Base-by-base conservation (phyloP, 2,888 invertebrate species). In the Epirrhoe alternata region DNA sequence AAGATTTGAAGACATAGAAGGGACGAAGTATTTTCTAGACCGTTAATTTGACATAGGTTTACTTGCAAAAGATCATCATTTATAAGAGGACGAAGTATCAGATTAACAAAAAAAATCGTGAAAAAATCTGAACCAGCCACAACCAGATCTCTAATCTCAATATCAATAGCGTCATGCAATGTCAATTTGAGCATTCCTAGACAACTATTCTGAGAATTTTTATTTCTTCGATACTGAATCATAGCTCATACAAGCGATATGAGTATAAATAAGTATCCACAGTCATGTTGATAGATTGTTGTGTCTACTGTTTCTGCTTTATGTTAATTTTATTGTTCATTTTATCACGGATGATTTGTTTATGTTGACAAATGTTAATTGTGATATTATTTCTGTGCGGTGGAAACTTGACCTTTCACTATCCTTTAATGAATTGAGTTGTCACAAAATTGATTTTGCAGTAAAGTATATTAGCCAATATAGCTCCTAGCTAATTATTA, bases 301-400 rank as follows among this genome's bases (percentile, higher is more conserved):
- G 55, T 59, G 62, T 66, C 66, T 66, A 55, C 62, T 51, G 62
- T 51, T 52, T 38, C 55, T 67, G 62, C 59, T 63, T 67, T 63
- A 55, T 63, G 47, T 51, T 60, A 55, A 63, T 63, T 62, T 67
- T 52, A 60, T 52, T 55, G 38, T 24, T 42, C 58, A 24, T 58
- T 38, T 58, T 50, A 54, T 59, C 53, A 49, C 38, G 59, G 54
- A 64, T 49, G 55, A 58, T 61, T 61, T 58, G 56, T 57, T 54
- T 56, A 53, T 38, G 58, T 51, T 47, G 63, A 38, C 35, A 55
- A 59, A 14, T 35, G 35, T 42, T 31, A 47, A 57, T 45, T 50
- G 45, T 51, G 14, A 30, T 59, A 50, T 54, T 51, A 55, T 58
- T 58, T 45, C 50, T 55, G 57, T 57, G 35, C n/a, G 10, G 12